Evolutionary conservation across 1,140 invertebrate genomes (phyloP).

Genomic region (Zaprionus taronus): DNA sequence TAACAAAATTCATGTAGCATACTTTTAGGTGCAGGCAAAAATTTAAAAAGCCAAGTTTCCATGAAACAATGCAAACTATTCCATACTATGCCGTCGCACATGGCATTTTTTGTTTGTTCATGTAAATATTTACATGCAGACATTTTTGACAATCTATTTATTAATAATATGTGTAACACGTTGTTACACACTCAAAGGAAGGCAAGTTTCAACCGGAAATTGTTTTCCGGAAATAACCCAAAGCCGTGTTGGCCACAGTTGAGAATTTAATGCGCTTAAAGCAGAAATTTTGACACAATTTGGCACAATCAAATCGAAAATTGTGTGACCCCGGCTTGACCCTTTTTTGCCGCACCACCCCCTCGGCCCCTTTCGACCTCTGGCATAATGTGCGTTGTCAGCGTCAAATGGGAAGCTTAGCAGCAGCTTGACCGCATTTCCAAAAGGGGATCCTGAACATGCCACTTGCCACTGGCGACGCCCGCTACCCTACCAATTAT

Average conservation of each 20-base stretch:
- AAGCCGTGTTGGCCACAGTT: not conserved
- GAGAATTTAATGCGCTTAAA: conserved; percentile 65
- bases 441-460: not conserved
- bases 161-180: not conserved
- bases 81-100: not conserved
- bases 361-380: not conserved
- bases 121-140: not conserved
- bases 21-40: conserved; percentile 2
- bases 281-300: conserved; percentile 69
- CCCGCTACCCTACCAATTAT: conserved; percentile 35
- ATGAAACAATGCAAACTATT: not conserved
- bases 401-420: conserved; percentile 41
- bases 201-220: conserved; percentile 1
- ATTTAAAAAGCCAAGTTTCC: conserved; percentile 12
- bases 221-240: conserved; percentile 1
- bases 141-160: not conserved
- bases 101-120: not conserved
- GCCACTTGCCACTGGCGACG: conserved; percentile 10
- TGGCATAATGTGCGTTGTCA: conserved; percentile 15
- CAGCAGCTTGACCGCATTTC: conserved; percentile 52
- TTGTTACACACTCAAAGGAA: not conserved
- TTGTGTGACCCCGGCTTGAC: conserved; percentile 43
- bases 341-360: conserved; percentile 45
- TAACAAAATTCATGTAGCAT: conserved; percentile 19
- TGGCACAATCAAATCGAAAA: conserved; percentile 49